phyloP scores from a whole-genome alignment of 53 echinoderm and acorn worm genomes.

The Pentamera pediparva region DNA sequence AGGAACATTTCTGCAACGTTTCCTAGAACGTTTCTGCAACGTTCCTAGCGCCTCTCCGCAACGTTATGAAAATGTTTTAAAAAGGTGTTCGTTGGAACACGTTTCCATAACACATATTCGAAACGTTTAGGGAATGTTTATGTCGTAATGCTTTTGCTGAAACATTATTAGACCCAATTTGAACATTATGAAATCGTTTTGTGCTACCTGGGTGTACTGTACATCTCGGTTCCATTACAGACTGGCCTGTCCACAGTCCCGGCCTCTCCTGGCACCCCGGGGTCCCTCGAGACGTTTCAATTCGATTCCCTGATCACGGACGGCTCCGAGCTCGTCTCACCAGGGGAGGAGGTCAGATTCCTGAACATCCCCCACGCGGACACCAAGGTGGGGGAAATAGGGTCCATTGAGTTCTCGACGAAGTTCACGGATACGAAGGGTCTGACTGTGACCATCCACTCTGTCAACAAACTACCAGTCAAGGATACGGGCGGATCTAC shows the following conservation, averaged over 20 bases:
- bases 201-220: too few species aligned
- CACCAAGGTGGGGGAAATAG: constrained; percentile 18
- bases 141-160: too few species aligned
- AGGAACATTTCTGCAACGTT: too few species aligned
- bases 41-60: too few species aligned
- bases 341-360: constrained; percentile 9
- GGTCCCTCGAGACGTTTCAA: constrained; percentile 1
- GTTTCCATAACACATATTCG: too few species aligned
- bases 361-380: constrained; percentile 16
- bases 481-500: constrained; percentile 18
- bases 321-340: constrained; percentile 10
- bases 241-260: constrained; percentile 15
- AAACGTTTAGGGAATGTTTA: too few species aligned
- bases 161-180: too few species aligned
- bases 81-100: too few species aligned
- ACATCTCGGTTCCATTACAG: background rate
- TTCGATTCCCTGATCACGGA: constrained; percentile 14
- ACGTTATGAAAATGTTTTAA: too few species aligned
- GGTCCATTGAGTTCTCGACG: constrained; percentile 22
- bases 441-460: constrained; percentile 13
- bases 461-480: constrained; percentile 21
- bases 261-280: constrained; percentile 2
- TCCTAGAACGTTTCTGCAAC: too few species aligned
- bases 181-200: too few species aligned
- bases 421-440: constrained; percentile 16